Conservation (phyloP, 2,797 vertebrate species). For the Sciurus carolinensis region DNA sequence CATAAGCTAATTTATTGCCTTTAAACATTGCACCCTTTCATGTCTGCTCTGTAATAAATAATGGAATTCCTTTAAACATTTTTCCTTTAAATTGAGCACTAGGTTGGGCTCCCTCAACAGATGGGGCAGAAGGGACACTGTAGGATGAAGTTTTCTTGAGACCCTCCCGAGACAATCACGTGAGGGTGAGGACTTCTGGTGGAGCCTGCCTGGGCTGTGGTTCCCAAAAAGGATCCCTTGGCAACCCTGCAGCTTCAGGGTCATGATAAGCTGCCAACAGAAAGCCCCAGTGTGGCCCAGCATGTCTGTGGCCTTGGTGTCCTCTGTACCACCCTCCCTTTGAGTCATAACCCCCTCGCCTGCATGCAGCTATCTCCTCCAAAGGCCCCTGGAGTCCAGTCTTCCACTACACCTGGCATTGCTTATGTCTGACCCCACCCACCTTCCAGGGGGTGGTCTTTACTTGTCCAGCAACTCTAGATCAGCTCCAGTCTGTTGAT, state of each 20-base stretch:
- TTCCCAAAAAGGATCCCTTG: background rate
- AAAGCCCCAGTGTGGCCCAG: no score
- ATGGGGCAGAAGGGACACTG: background rate
- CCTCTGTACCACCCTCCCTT: accelerated
- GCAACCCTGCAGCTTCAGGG: background rate
- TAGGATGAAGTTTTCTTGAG: background rate
- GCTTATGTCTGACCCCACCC: no score
- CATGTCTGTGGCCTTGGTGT: background rate
- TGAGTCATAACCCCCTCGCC: accelerated
- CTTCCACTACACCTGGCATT: accelerated
- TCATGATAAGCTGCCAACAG: background rate
- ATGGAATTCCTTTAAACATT: background rate
- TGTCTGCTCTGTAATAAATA: background rate
- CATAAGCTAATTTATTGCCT: background rate
- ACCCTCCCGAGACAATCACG: background rate
- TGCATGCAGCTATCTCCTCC: background rate
- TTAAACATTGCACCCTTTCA: background rate
- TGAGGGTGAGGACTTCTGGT: accelerated
- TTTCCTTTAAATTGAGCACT: background rate
- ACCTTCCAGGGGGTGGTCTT: background rate
- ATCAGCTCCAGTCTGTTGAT: background rate
- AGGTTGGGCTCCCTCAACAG: background rate
- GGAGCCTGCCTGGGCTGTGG: background rate
- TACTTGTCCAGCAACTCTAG: background rate
- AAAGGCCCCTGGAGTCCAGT: background rate